phyloP scores from a whole-genome alignment of 1,140 invertebrate genomes.

The Neodiprion fabricii region DNA sequence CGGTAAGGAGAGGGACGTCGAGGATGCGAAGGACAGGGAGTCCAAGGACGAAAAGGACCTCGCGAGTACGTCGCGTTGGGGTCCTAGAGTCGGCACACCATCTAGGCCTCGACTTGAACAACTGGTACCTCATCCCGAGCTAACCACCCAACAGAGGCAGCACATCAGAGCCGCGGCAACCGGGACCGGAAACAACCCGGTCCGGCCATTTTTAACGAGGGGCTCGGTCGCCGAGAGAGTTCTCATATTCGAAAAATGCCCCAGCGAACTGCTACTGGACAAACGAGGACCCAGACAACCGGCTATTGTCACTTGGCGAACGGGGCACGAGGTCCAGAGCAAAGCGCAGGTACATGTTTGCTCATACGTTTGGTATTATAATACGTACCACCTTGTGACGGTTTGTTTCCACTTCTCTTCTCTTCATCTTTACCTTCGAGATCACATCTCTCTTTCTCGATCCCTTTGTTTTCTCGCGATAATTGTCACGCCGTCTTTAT shows the following conservation, averaged over 20 bases:
- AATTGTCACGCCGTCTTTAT: too few relatives aligned
- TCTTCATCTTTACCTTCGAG: not conserved
- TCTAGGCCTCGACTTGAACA: constrained; percentile 51
- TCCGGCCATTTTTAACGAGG: constrained; percentile 85
- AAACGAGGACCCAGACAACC: constrained; percentile 67
- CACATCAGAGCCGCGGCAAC: constrained; percentile 63
- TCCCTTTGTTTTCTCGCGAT: too few relatives aligned
- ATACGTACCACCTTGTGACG: not conserved
- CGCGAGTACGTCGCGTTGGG: constrained; percentile 55
- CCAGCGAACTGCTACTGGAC: constrained; percentile 77
- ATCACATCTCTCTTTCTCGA: too few relatives aligned
- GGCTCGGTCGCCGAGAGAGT: constrained; percentile 92
- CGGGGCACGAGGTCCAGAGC: constrained; percentile 68
- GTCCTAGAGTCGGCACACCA: constrained; percentile 47
- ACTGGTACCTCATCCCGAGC: constrained; percentile 72
- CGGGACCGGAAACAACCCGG: constrained; percentile 64
- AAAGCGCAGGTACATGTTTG: constrained; percentile 72
- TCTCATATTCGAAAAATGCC: constrained; percentile 90
- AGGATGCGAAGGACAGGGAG: constrained; percentile 17
- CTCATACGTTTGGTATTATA: not conserved
- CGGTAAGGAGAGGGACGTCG: constrained; percentile 5
- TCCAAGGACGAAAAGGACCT: constrained; percentile 49
- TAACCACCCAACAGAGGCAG: constrained; percentile 70
- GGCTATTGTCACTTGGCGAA: constrained; percentile 67
- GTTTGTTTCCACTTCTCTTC: not conserved